phyloP scores from a whole-genome alignment of 2,888 invertebrate genomes.

The Eurois occulta region DNA sequence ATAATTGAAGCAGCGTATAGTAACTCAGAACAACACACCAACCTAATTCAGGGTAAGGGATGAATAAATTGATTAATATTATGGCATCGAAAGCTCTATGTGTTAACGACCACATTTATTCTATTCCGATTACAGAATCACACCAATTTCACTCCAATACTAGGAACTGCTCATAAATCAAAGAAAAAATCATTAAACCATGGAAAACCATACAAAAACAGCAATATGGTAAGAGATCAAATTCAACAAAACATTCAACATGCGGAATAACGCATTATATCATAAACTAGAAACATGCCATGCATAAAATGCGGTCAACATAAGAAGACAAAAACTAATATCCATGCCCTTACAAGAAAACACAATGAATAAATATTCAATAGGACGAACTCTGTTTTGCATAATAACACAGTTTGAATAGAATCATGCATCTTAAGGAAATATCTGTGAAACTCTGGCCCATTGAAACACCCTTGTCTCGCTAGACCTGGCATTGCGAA shows the following conservation, averaged over 20 bases:
- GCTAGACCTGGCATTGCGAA: not conserved
- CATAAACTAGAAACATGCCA: slow-evolving; percentile 32
- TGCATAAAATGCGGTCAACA: slow-evolving; percentile 30
- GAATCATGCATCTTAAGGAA: slow-evolving; percentile 63
- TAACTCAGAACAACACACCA: not conserved
- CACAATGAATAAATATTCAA: slow-evolving; percentile 64
- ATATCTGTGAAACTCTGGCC: slow-evolving; percentile 30
- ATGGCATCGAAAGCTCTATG: not conserved
- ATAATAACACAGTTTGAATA: slow-evolving; percentile 66
- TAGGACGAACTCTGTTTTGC: slow-evolving; percentile 52
- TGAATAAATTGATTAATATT: not conserved
- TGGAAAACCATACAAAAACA: slow-evolving; percentile 6
- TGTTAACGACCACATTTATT: slow-evolving; percentile 1
- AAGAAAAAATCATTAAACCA: not conserved
- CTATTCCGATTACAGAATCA: not conserved
- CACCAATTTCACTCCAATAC: not conserved
- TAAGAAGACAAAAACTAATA: slow-evolving; percentile 41
- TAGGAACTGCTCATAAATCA: not conserved
- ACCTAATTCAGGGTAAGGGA: not conserved
- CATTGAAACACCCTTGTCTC: slow-evolving; percentile 31
- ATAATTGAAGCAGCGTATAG: not conserved
- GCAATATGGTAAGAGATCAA: slow-evolving; percentile 14
- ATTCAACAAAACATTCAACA: slow-evolving; percentile 6
- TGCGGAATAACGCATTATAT: slow-evolving; percentile 19
- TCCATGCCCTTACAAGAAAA: slow-evolving; percentile 45